Evolutionary conservation across 2,888 invertebrate species (phyloP).

Genomic region (Eutolmus rufibarbis): DNA sequence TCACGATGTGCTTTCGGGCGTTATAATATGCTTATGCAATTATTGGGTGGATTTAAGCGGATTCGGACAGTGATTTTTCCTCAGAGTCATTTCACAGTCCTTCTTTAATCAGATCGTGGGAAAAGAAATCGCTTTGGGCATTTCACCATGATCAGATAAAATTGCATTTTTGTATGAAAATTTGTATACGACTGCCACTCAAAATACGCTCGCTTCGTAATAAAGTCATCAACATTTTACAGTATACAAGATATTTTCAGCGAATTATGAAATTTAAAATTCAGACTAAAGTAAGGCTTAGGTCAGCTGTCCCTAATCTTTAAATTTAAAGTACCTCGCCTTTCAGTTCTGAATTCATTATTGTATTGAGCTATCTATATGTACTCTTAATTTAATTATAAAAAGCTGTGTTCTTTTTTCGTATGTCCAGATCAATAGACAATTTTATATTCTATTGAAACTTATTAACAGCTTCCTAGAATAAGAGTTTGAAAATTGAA

Average conservation of each 20-base stretch:
- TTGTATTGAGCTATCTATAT: too few species aligned
- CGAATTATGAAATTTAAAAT: not conserved
- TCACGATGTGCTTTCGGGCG: slow-evolving; percentile 24
- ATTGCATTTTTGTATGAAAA: not conserved
- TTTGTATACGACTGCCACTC: not conserved
- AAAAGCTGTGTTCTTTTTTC: too few species aligned
- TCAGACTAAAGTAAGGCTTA: too few species aligned
- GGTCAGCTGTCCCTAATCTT: too few species aligned
- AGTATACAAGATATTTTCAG: not conserved
- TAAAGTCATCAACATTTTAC: not conserved
- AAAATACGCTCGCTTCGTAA: not conserved
- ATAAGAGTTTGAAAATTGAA: too few species aligned
- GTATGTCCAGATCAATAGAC: too few species aligned
- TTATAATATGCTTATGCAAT: slow-evolving; percentile 33
- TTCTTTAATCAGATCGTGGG: slow-evolving; percentile 15
- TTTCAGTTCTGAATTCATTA: too few species aligned
- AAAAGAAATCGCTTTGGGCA: not conserved
- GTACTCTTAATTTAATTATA: too few species aligned
- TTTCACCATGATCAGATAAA: not conserved
- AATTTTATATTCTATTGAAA: too few species aligned
- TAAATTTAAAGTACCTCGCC: too few species aligned
- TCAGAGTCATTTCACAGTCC: not conserved
- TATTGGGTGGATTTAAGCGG: slow-evolving; percentile 18
- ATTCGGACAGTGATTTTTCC: not conserved
- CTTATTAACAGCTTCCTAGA: too few species aligned